Percentiles rank a stretch among this genome's conserved stretches.
Conservation (phyloP, 2,113 vertebrate species). For the Phalacrocorax pelagicus region DNA sequence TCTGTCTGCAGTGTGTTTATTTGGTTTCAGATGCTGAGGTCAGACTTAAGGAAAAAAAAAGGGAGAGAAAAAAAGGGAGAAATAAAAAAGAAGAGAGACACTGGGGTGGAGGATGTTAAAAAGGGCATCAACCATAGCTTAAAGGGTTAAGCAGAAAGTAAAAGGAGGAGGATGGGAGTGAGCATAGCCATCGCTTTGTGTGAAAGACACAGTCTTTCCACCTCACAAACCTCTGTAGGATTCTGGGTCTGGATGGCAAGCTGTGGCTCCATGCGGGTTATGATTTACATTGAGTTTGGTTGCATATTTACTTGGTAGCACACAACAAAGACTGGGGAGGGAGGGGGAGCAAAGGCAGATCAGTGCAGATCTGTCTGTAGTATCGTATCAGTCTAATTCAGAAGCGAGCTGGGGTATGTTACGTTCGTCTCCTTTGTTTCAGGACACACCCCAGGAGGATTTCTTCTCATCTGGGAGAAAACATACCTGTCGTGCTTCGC, state of each 20-base stretch:
- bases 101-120: background rate
- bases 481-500: constrained; percentile 33
- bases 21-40: constrained; percentile 58
- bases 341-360: background rate
- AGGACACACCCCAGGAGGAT: constrained; percentile 44
- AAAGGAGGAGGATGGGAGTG: background rate
- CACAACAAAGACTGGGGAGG: constrained; percentile 49
- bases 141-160: constrained; percentile 41
- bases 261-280: constrained; percentile 55
- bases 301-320: constrained; percentile 63
- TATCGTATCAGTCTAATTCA: constrained; percentile 2
- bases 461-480: constrained; percentile 34
- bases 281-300: constrained; percentile 54
- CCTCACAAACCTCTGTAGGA: constrained; percentile 57
- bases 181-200: constrained; percentile 4
- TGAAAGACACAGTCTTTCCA: constrained; percentile 54
- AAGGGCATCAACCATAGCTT: constrained; percentile 20
- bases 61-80: background rate
- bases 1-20: constrained; percentile 60
- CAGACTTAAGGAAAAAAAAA: background rate
- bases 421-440: constrained; percentile 32
- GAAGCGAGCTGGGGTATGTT: background rate
- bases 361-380: background rate
- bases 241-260: constrained; percentile 32
- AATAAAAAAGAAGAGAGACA: background rate